phyloP scores from a whole-genome alignment of 2,888 invertebrate species.

The Thyatira batis region DNA sequence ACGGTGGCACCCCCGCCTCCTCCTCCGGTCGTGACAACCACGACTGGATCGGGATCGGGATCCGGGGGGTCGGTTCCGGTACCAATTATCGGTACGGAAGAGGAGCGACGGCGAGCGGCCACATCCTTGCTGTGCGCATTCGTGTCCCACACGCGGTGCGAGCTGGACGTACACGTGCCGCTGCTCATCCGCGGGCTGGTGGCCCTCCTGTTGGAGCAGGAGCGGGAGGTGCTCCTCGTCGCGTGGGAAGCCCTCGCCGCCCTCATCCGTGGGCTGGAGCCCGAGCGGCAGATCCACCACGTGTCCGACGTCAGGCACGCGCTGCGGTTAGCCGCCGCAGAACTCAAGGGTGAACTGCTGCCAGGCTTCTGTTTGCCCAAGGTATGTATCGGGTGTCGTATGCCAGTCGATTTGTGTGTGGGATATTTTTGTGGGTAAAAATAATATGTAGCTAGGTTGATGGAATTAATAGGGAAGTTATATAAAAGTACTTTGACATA shows the following conservation, averaged over 20 bases:
- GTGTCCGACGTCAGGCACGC: constrained; percentile 96
- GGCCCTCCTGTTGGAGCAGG: constrained; percentile 90
- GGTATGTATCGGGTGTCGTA: constrained; percentile 54
- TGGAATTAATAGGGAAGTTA: too few species aligned
- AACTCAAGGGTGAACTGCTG: constrained; percentile 90
- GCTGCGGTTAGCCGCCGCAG: constrained; percentile 93
- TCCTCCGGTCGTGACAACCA: too few species aligned
- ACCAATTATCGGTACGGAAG: too few species aligned
- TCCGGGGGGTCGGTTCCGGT: too few species aligned
- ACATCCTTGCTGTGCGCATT: constrained; percentile 95
- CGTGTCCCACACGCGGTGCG: constrained; percentile 94
- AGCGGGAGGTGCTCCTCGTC: constrained; percentile 87
- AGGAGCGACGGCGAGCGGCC: constrained; percentile 88
- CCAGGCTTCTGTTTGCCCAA: constrained; percentile 97
- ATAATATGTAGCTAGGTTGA: too few species aligned
- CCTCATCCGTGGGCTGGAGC: constrained; percentile 93
- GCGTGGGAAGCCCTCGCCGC: constrained; percentile 95
- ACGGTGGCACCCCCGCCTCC: too few species aligned
- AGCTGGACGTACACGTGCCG: constrained; percentile 93
- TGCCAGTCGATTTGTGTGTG: too few species aligned
- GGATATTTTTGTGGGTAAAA: too few species aligned
- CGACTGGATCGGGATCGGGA: too few species aligned
- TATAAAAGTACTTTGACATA: too few species aligned
- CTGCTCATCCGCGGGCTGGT: constrained; percentile 94
- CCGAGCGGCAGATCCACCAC: constrained; percentile 91